Evolutionary conservation across 1,140 invertebrate genomes (phyloP), one percentile per base, ranked within the genome.

Genomic region (Plutomurus gul): DNA sequence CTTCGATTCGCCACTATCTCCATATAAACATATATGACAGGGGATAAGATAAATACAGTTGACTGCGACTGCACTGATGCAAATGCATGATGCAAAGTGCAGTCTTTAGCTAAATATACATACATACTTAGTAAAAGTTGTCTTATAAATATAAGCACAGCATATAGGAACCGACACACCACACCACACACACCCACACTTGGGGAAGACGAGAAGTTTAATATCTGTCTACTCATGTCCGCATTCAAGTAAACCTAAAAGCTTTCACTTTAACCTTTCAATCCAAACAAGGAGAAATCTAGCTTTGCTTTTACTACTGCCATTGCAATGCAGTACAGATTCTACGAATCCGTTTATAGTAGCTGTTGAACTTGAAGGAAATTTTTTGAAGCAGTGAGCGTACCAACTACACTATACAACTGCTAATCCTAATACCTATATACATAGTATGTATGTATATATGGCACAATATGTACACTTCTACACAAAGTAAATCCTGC

Each of bases 281-380:
- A 65, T 65, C 56, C 27, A 65, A 65, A 56, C 22, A 13, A 25
- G 13, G 22, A 56, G 51, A 56, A 16, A 65, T n/a, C 4, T 33
- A 33, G 13, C 56, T 65, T 65, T 65, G 56, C 56, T 33, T 65
- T 65, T 65, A 65, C 13, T 33, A 36, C 27, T 65, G 56, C 30
- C 56, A 65, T 65, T 65, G 56, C 56, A 65, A 65, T 65, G 56
- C 56, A 65, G 56, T 30, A 33, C 36, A 33, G 27, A 65, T 33
- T 65, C 27, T 30, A 65, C 56, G 30, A 65, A 33, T 65, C 56
- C 56, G 56, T 65, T 65, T 65, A n/a, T n/a, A 13, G 36, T 65
- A 33, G 56, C 56, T 65, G 27, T 65, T 65, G 56, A 65, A 65
- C 56, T 65, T 65, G 56, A 65, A 65, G 56, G 56, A 30, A 65